Evolutionary conservation across 2,797 vertebrate genomes (phyloP), one percentile per base, ranked within the genome.

Genomic region (Austrolebias charrua): DNA sequence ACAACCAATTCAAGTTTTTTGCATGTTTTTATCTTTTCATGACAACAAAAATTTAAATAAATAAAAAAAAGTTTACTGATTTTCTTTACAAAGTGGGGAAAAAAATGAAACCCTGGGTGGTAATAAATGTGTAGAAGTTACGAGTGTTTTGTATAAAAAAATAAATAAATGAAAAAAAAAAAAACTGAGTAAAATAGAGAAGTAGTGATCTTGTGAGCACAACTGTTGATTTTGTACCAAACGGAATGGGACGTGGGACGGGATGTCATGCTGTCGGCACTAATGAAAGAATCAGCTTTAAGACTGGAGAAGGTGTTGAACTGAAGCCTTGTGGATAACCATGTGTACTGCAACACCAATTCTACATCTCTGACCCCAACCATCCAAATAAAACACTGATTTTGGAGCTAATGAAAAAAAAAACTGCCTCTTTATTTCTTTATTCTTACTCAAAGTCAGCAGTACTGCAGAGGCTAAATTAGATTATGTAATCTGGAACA

Each of bases 1-100:
- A 94, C 93, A 90, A 93, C 92, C 93, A 92, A 94, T 95, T 94
- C 90, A 95, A 83, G 92, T 95, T 96, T 92, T 96, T 98, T 98
- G 96, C 96, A 98, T 98, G 96, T 98, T 98, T 97, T 95, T 98
- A 98, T 96, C 96, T 97, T 98, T 93, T 95, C 89, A 91, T 95
- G 93, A 95, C 60, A 53, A 94, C 94, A 92, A 93, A 86, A 86
- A 75, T 71, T n/a, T 92, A 40, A 60, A 57, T 42, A 38, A 54
- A 73, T 45, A 69, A 60, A 46, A 92, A 93, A 93, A 95, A 93
- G 94, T 95, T 97, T 95, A 93, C 94, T 92, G 94, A 94, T 94
- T 95, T 94, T 93, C 92, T 95, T 93, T 94, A 95, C 87, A 78
- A 90, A 85, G 81, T 88, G 78, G 62, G 92, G 92, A 92, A 91